Evolutionary conservation across 2,888 invertebrate species (phyloP), one percentile per base, ranked within the genome.

Genomic region (Sphaeridia pumilis): DNA sequence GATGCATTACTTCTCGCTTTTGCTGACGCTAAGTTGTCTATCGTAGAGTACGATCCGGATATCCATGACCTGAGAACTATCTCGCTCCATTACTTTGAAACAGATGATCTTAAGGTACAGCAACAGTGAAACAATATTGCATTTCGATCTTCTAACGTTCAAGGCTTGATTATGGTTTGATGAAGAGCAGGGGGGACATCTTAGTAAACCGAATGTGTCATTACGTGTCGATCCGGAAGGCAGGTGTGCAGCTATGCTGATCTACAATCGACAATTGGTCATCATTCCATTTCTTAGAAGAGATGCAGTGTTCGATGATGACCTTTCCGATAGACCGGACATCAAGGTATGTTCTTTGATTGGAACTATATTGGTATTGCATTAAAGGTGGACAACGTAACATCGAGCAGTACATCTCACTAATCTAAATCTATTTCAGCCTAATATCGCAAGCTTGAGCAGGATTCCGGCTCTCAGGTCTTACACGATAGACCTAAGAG

Each of bases 1-100:
- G 97, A 98, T 73, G 82, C 94, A 0, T 71, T 98, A 4, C 74
- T 98, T 0, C 75, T 98, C 4, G 88, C 88, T 35, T 97, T 98
- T 70, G 79, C 82, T 60, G 95, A 98, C 72, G 97, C 97, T 1
- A 98, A 98, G 73, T 70, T 98, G 4, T 90, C 95, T 0, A 84
- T 98, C 25, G 81, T 97, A 1, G 94, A 97, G 69, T 93, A 94
- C 71, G 93, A 97, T 71, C 83, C 87, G 2, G 87, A 87, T 67
- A 83, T 82, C 2, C 87, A 90, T 70, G 86, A 90, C 66, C 74
- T 97, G 24, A 84, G 87, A 65, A 97, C 97, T 0, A 75, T 95
- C 4, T 97, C 97, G 25, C 76, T 98, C 67, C 98, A 98, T 77
- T 94, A 92, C 69, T 98, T 97, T 74, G 98, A 98, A 73, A 93